Evolutionary conservation across 2,113 vertebrate species (phyloP).

Genomic region (human (Homo sapiens)): DNA sequence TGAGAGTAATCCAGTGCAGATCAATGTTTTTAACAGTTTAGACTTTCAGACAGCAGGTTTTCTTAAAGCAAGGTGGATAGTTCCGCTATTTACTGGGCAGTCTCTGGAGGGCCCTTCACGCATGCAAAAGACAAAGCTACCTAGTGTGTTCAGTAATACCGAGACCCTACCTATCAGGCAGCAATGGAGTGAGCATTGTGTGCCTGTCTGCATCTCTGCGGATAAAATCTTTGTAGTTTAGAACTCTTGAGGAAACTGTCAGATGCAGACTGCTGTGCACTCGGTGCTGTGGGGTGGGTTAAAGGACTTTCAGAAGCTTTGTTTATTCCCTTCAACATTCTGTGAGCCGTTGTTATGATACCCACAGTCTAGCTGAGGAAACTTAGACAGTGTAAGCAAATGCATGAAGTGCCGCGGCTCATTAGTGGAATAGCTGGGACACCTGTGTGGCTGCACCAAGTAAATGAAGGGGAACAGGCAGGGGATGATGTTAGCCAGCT

Average conservation of each 20-base stretch:
- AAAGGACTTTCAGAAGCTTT: background rate
- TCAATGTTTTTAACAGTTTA: background rate
- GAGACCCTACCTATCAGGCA: accelerated
- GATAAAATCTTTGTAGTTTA: too few species aligned
- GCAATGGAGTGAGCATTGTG: accelerated
- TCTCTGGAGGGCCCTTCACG: background rate
- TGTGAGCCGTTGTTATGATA: background rate
- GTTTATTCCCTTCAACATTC: background rate
- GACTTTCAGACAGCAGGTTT: background rate
- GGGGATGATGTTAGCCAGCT: background rate
- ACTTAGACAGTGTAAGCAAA: background rate
- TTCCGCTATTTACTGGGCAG: background rate
- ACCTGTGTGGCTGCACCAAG: too few species aligned
- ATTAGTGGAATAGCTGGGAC: background rate
- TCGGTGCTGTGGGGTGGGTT: too few species aligned
- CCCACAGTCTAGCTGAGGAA: background rate
- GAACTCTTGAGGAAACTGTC: background rate
- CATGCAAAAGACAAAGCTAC: background rate
- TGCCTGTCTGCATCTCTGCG: accelerated
- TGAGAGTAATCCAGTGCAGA: background rate
- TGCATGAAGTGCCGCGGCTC: accelerated
- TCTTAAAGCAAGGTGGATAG: background rate
- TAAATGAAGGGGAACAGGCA: background rate
- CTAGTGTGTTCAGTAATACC: accelerated
- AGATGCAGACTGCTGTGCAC: too few species aligned